phyloP scores from a whole-genome alignment of 2,113 vertebrate genomes.

The Ornithorhynchus anatinus region DNA sequence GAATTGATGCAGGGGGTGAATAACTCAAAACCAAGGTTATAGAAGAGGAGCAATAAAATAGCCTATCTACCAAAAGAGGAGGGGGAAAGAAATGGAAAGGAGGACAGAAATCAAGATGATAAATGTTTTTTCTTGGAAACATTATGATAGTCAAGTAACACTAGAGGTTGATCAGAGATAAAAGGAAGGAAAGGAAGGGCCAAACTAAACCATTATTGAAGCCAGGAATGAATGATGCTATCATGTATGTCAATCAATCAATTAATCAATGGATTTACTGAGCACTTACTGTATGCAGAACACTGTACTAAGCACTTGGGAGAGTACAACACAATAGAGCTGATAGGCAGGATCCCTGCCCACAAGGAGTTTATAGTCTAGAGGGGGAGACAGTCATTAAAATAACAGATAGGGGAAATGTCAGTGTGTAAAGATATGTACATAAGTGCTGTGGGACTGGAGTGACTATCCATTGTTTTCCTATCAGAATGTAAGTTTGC shows the following conservation, averaged over 20 bases:
- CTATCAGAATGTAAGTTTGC: background rate
- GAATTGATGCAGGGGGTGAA: constrained; percentile 40
- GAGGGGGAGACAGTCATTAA: no score
- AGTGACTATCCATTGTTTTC: background rate
- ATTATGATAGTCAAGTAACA: background rate
- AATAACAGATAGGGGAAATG: no score
- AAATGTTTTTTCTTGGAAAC: background rate
- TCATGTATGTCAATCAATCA: no score
- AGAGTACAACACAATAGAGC: no score
- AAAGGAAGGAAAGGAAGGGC: background rate
- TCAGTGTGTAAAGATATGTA: no score
- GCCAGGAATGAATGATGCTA: background rate
- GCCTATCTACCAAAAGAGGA: background rate
- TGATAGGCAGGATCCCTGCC: no score
- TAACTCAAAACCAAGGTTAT: constrained; percentile 23
- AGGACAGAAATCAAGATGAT: constrained; percentile 7
- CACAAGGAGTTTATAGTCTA: no score
- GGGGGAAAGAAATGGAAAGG: background rate
- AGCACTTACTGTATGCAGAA: no score
- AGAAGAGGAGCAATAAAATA: background rate
- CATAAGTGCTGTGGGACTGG: no score
- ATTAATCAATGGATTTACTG: no score
- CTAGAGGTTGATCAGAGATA: background rate
- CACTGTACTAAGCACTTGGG: no score
- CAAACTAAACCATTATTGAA: background rate